phyloP scores from a whole-genome alignment of 2,113 vertebrate species.

The Ctenomys sociabilis region DNA sequence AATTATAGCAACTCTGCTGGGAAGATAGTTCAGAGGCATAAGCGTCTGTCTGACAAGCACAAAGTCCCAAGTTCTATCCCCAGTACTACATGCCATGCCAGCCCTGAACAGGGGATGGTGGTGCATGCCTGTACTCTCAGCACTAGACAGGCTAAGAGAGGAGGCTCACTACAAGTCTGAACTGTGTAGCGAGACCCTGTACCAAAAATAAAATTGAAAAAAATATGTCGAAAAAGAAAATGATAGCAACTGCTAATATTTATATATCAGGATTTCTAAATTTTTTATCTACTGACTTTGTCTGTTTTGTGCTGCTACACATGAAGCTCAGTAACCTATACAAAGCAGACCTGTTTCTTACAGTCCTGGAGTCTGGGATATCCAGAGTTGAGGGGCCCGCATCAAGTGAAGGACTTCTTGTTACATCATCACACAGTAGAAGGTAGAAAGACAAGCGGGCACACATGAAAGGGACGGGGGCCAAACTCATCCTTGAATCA shows the following conservation, averaged over 20 bases:
- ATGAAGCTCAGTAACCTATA: neutral
- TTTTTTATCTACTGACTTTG: neutral
- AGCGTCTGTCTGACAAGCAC: too few relatives aligned
- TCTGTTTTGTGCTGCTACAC: neutral
- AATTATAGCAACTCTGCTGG: too few relatives aligned
- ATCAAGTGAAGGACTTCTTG: neutral
- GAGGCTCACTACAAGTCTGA: too few relatives aligned
- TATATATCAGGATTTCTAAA: neutral
- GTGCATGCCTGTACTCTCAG: too few relatives aligned
- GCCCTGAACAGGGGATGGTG: too few relatives aligned
- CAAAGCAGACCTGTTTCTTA: neutral
- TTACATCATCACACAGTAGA: neutral
- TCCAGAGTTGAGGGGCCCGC: neutral
- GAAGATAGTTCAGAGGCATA: too few relatives aligned
- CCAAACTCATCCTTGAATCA: neutral
- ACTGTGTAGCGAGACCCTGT: too few relatives aligned
- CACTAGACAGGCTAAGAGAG: too few relatives aligned
- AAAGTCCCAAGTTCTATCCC: too few relatives aligned
- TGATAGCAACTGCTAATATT: conserved; percentile 31
- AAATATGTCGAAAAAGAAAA: conserved; percentile 11
- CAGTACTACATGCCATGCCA: too few relatives aligned
- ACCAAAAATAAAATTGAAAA: too few relatives aligned
- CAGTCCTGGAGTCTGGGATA: neutral
- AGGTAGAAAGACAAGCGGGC: neutral
- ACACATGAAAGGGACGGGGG: neutral